Conservation (phyloP, 2,888 invertebrate genomes). For the Meganola albula region DNA sequence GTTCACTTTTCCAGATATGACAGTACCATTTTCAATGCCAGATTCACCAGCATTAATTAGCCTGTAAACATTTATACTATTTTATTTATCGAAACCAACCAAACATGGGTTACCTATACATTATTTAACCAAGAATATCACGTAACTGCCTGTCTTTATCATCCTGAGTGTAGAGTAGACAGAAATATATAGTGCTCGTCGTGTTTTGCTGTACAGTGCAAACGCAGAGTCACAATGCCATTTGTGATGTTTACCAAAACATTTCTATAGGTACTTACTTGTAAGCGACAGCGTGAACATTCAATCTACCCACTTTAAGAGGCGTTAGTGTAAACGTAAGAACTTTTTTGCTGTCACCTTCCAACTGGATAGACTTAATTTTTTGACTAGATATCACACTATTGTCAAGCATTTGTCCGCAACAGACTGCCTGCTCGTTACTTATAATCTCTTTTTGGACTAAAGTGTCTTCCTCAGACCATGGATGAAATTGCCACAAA, state of each 20-base stretch:
- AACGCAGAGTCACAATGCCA: too few species aligned
- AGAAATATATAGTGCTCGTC: too few species aligned
- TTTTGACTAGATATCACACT: conserved; percentile 76
- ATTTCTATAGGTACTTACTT: too few species aligned
- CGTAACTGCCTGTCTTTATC: too few species aligned
- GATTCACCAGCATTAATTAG: conserved; percentile 55
- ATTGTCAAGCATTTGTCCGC: conserved; percentile 45
- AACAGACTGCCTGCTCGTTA: conserved; percentile 53
- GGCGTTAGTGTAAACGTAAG: conserved; percentile 86
- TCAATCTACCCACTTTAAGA: conserved; percentile 83
- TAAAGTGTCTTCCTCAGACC: conserved; percentile 35
- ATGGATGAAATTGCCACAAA: conserved; percentile 81
- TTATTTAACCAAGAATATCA: too few species aligned
- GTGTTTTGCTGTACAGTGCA: too few species aligned
- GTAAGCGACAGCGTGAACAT: conserved; percentile 85
- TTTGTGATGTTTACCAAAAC: too few species aligned
- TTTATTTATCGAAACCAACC: too few species aligned
- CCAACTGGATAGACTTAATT: conserved; percentile 74
- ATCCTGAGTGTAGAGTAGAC: too few species aligned
- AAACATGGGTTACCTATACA: too few species aligned
- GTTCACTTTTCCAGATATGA: conserved; percentile 80
- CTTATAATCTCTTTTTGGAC: conserved; percentile 35
- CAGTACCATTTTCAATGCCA: conserved; percentile 52
- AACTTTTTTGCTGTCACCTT: conserved; percentile 78
- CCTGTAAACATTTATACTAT: too few species aligned